Base-by-base conservation (phyloP, 1,140 invertebrate species). In the Danaus melanippus region DNA sequence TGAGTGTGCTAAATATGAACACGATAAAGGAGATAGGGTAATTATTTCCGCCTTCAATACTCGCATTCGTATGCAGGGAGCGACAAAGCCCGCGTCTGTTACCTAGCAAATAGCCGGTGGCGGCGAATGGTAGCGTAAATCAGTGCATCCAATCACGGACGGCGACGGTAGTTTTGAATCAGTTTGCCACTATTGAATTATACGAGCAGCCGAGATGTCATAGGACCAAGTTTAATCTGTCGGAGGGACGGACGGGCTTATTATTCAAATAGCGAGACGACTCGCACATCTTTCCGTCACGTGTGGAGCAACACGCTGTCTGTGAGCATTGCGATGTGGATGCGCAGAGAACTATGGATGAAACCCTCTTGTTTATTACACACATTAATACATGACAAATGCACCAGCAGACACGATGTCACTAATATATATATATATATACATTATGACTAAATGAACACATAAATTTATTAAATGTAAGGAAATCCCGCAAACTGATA, bases 131-230 rank as follows among this genome's bases (percentile, higher is more conserved):
- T 53, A 63, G 69, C 70, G 67, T 56, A 67, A 74, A 76, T 79
- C 76, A 68, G 64, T 67, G 64, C 70, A 67, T 69, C 74, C 74
- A 76, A 80, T 80, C 77, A 78, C 70, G 63, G 42, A 47, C 17
- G 56, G 55, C 54, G 66, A 55, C 62, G 58, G 52, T 64, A 79
- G 60, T 82, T 73, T 60, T 69, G 69, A 83, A 76, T 83, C 77
- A 81, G 76, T 80, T 83, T 75, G 76, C 76, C 76, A 77, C 76
- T 84, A 84, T 84, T 84, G 76, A 84, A 82, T 84, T 84, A 84
- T 80, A 80, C 64, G 69, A 67, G 77, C 76, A 79, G 74, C 66
- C 70, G 67, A 72, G 71, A 79, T 76, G 74, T 80, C 77, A 79
- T 84, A 82, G 76, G 77, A 68, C 71, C 67, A 80, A 81, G 78